These are phyloP conservation scores for Ischnus inquisitorius DNA, from an alignment of 2,888 invertebrate genomes.

Conservation along the genomic window DNA sequence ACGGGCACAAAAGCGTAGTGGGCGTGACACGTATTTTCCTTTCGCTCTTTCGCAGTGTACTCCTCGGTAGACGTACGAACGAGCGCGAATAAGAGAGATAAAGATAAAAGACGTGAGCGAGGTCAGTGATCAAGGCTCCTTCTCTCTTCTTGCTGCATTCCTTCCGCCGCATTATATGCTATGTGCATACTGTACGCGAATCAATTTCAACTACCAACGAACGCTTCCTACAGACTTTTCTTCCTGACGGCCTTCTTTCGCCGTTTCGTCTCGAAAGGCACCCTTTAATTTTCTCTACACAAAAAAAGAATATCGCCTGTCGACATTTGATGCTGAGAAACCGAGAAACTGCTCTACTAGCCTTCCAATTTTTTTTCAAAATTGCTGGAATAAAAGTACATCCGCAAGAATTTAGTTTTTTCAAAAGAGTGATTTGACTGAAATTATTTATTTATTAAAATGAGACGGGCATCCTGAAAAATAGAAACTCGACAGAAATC, in stretches of 20 bases:
- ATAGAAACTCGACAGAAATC: too few species aligned
- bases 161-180: constrained; percentile 58
- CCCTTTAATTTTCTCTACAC: not conserved
- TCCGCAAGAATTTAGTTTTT: too few species aligned
- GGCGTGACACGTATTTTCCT: constrained; percentile 67
- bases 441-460: too few species aligned
- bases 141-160: constrained; percentile 68
- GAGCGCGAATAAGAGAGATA: constrained; percentile 55
- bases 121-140: constrained; percentile 79
- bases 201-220: constrained; percentile 50
- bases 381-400: too few species aligned
- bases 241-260: constrained; percentile 43
- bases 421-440: too few species aligned
- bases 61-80: constrained; percentile 35
- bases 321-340: too few species aligned
- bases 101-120: constrained; percentile 77
- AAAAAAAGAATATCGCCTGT: too few species aligned
- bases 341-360: too few species aligned
- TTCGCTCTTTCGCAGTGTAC: constrained; percentile 54
- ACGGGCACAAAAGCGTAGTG: constrained; percentile 45
- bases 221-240: constrained; percentile 42
- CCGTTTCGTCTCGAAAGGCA: not conserved
- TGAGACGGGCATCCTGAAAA: too few species aligned
- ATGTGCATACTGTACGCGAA: constrained; percentile 60
- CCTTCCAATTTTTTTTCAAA: too few species aligned